These are phyloP conservation scores for Meloidogyne exigua DNA, from an alignment of 1,140 invertebrate species.

Conservation along the genomic window DNA sequence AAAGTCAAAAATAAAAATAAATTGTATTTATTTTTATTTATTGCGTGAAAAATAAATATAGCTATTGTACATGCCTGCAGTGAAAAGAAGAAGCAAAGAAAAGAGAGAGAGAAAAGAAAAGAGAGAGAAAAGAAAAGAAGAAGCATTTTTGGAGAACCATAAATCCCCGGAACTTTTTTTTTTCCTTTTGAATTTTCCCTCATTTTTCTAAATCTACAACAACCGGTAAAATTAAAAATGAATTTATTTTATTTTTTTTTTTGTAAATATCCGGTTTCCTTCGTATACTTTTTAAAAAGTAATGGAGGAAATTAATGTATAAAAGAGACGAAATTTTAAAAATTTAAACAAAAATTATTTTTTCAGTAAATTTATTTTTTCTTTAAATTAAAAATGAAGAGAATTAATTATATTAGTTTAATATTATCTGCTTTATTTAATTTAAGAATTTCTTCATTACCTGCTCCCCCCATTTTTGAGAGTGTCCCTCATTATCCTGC, in stretches of 20 bases:
- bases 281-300: neutral
- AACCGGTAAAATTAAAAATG: slow-evolving; percentile 1
- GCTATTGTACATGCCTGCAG: too few species aligned
- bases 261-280: neutral
- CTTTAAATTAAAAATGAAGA: neutral
- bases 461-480: slow-evolving; percentile 42
- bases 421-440: neutral
- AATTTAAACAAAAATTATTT: neutral
- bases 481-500: slow-evolving; percentile 40
- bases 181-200: neutral
- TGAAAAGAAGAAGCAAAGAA: too few species aligned
- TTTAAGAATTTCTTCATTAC: slow-evolving; percentile 6
- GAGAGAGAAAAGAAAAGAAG: too few species aligned
- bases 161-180: neutral
- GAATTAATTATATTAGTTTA: neutral
- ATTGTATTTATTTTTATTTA: neutral
- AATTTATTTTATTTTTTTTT: too few species aligned
- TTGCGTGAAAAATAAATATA: neutral
- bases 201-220: neutral
- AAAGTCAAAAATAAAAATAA: neutral
- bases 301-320: too few species aligned
- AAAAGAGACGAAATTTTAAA: too few species aligned
- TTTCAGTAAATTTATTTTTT: neutral
- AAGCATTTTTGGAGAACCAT: neutral
- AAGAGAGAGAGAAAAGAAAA: too few species aligned